A percentile compares a stretch with the other conserved stretches of the same genome.
phyloP scores from a whole-genome alignment of 2,113 vertebrate genomes.

The Pleuronectes platessa region DNA sequence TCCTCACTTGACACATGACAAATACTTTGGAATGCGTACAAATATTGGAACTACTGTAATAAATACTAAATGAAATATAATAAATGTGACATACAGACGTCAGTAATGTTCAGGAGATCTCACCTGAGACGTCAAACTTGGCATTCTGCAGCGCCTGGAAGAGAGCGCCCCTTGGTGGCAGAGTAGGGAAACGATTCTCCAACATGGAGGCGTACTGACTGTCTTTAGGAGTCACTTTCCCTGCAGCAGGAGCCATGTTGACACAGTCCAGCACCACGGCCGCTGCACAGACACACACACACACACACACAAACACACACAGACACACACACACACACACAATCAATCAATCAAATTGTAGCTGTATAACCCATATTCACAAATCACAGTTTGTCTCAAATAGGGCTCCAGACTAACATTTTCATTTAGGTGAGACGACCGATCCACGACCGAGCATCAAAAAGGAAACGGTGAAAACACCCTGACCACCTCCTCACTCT shows the following conservation, averaged over 20 bases:
- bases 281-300: constrained; percentile 67
- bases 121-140: constrained; percentile 93
- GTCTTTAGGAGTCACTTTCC: constrained; percentile 91
- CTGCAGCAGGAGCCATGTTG: constrained; percentile 89
- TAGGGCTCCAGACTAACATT: too few relatives aligned
- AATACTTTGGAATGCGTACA: too few relatives aligned
- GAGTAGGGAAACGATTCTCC: constrained; percentile 84
- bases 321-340: neutral
- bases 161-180: constrained; percentile 81
- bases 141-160: constrained; percentile 87
- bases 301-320: neutral
- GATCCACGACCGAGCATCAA: too few relatives aligned
- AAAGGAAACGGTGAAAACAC: too few relatives aligned
- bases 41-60: neutral
- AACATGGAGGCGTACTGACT: constrained; percentile 75
- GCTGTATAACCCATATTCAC: neutral
- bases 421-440: too few relatives aligned
- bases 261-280: constrained; percentile 92
- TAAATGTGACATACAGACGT: too few relatives aligned
- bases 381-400: too few relatives aligned
- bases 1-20: too few relatives aligned
- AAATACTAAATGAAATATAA: neutral
- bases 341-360: neutral
- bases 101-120: neutral
- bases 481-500: too few relatives aligned